A percentile compares a stretch with the other conserved stretches of the same genome.
phyloP scores from a whole-genome alignment of 2,113 vertebrate genomes.

The Lasiurus borealis region DNA sequence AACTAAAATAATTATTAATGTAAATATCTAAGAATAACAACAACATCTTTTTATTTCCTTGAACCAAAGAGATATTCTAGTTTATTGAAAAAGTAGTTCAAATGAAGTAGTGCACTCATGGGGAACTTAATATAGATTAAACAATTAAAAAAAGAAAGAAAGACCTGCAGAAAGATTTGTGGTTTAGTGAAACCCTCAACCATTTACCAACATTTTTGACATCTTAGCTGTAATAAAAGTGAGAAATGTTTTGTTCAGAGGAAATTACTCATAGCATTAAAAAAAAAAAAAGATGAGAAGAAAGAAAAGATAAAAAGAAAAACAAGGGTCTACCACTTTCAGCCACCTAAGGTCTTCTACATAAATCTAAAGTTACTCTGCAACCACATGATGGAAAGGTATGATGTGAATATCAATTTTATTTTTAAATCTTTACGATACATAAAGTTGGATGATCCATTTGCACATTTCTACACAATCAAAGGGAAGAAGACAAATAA shows the following conservation, averaged over 20 bases:
- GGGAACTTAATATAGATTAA: constrained; percentile 57
- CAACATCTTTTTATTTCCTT: constrained; percentile 69
- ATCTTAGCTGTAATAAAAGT: constrained; percentile 24
- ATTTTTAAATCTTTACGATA: background rate
- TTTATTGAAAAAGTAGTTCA: constrained; percentile 76
- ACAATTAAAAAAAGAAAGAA: background rate
- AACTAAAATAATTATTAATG: constrained; percentile 79
- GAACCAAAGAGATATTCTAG: constrained; percentile 57
- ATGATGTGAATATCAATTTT: constrained; percentile 12
- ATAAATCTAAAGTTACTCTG: background rate
- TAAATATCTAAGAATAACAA: constrained; percentile 75
- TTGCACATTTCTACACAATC: background rate
- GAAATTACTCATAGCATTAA: constrained; percentile 31
- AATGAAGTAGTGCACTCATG: constrained; percentile 64
- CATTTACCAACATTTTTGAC: constrained; percentile 75
- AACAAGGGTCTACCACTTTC: background rate
- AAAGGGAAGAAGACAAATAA: background rate
- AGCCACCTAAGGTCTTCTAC: background rate
- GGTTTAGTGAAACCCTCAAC: constrained; percentile 70
- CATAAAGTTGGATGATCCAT: background rate
- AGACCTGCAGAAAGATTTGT: constrained; percentile 64
- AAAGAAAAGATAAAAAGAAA: background rate
- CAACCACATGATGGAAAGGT: background rate
- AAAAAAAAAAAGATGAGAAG: background rate
- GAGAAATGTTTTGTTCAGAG: constrained; percentile 65